Conservation (phyloP, 2,113 vertebrate genomes). For the Lophotis ruficrista region DNA sequence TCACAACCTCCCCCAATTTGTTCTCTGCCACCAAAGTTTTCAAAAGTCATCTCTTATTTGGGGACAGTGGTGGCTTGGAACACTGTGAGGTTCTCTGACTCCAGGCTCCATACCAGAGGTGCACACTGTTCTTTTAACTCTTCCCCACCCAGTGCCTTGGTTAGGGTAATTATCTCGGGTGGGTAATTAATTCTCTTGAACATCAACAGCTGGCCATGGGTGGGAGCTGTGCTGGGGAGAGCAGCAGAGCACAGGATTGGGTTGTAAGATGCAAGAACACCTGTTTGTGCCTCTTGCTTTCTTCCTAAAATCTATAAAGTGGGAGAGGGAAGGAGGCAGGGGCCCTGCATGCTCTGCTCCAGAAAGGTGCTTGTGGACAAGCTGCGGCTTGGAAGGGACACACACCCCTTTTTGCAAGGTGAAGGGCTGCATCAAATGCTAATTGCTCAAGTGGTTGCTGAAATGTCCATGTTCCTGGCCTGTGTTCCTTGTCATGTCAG, state of each 20-base stretch:
- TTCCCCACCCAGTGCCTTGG: not conserved
- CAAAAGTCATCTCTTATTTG: not conserved
- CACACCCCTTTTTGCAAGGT: not conserved
- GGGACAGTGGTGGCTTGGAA: not conserved
- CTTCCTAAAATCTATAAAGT: not conserved
- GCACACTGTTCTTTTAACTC: not conserved
- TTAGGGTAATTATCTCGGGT: not conserved
- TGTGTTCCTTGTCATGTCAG: not conserved
- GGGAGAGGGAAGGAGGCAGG: not conserved
- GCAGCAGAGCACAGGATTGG: not conserved
- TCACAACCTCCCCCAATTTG: accelerated
- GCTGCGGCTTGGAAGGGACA: too few species aligned
- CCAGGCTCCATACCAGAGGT: not conserved
- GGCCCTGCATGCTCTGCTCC: accelerated
- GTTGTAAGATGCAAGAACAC: conserved; percentile 5
- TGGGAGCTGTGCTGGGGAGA: not conserved
- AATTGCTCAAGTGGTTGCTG: not conserved
- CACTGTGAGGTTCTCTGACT: not conserved
- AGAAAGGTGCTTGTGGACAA: not conserved
- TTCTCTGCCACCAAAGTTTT: not conserved
- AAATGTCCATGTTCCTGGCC: accelerated
- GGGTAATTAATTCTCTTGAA: conserved; percentile 21
- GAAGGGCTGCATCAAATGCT: not conserved
- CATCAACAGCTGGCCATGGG: conserved; percentile 18
- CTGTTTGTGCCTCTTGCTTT: not conserved